A percentile compares a stretch with the other conserved stretches of the same genome.
Conservation (phyloP, 2,113 vertebrate genomes). For the Petroica traversi region DNA sequence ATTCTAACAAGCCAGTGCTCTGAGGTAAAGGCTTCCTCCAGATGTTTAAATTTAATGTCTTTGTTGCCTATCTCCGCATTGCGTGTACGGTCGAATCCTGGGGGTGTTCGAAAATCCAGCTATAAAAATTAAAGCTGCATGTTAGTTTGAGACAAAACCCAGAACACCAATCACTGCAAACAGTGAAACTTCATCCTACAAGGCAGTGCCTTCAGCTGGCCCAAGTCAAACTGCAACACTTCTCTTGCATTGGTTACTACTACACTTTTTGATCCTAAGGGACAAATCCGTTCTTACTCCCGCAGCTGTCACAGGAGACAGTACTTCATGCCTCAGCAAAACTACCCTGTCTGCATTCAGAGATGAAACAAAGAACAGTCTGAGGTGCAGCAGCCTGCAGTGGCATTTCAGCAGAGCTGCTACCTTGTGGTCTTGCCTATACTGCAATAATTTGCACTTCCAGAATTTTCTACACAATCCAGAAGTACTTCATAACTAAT, state of each 20-base stretch:
- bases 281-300: not conserved
- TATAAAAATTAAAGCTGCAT: slow-evolving; percentile 52
- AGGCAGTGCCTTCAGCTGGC: not conserved
- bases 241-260: not conserved
- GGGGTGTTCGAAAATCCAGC: slow-evolving; percentile 97
- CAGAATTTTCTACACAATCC: not conserved
- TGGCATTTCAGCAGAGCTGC: not conserved
- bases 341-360: not conserved
- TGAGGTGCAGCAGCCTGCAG: not conserved
- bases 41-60: slow-evolving; percentile 94
- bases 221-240: not conserved
- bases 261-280: not conserved
- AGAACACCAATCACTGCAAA: not conserved
- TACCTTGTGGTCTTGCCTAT: not conserved
- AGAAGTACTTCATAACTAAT: not conserved
- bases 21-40: slow-evolving; percentile 97
- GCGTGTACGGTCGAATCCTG: slow-evolving; percentile 95
- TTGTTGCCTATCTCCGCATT: slow-evolving; percentile 99
- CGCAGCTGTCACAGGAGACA: not conserved
- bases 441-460: not conserved
- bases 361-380: not conserved
- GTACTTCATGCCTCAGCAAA: not conserved
- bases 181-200: not conserved
- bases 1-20: slow-evolving; percentile 98
- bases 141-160: not conserved